These are phyloP conservation scores for Diprion similis DNA, from an alignment of 1,140 invertebrate genomes.

Conservation along the genomic window DNA sequence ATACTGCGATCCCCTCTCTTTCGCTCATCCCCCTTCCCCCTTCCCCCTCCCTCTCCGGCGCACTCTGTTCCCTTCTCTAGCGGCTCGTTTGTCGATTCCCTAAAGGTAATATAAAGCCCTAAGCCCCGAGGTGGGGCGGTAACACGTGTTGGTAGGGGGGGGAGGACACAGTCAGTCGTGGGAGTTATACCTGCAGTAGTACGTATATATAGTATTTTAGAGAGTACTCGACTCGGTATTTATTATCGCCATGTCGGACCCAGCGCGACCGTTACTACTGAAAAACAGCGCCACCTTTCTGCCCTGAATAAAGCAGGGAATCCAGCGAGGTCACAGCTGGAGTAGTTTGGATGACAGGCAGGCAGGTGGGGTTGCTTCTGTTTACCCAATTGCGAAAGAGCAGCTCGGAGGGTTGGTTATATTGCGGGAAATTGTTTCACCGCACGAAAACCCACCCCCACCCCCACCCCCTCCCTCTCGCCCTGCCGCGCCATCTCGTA, in stretches of 20 bases:
- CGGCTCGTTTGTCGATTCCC: conserved; percentile 10
- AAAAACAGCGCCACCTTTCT: neutral
- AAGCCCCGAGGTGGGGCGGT: neutral
- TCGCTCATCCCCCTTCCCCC: conserved; percentile 10
- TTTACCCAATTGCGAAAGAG: too few species aligned
- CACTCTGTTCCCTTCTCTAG: conserved; percentile 10
- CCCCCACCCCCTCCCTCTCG: too few species aligned
- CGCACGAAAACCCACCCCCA: neutral
- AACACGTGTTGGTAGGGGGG: neutral
- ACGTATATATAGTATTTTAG: neutral
- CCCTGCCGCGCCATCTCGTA: too few species aligned
- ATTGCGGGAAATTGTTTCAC: neutral
- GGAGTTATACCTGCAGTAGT: too few species aligned
- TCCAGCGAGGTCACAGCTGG: neutral
- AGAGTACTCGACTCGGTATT: neutral
- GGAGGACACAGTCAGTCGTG: too few species aligned
- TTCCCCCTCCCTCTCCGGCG: neutral
- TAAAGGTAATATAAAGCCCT: conserved; percentile 1
- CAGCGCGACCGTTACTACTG: neutral
- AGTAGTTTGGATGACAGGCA: too few species aligned
- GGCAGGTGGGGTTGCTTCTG: too few species aligned
- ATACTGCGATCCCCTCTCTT: neutral
- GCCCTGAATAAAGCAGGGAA: neutral
- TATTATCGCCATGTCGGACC: too few species aligned
- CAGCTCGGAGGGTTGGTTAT: neutral